A percentile compares a stretch with the other conserved stretches of the same genome.
Conservation (phyloP, 2,113 vertebrate genomes). For the Sisor rabdophorus region DNA sequence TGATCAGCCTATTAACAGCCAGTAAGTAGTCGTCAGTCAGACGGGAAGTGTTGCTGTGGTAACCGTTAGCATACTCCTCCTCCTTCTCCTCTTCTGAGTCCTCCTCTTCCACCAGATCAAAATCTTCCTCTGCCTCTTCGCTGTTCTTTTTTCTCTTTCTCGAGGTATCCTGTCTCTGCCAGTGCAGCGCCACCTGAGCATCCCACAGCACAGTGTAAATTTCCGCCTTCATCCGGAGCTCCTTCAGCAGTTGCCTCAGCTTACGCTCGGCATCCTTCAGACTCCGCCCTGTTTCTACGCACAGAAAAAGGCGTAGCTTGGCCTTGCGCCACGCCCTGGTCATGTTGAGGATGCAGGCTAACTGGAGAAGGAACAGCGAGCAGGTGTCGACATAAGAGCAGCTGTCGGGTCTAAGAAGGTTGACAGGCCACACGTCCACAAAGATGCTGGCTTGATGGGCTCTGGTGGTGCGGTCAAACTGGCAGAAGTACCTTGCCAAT, state of each 20-base stretch:
- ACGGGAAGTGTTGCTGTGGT: slow-evolving; percentile 72
- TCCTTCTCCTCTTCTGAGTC: slow-evolving; percentile 40
- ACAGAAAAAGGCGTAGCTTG: slow-evolving; percentile 81
- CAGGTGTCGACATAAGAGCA: slow-evolving; percentile 83
- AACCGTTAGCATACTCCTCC: slow-evolving; percentile 70
- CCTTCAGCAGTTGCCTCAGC: slow-evolving; percentile 79
- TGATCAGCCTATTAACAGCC: slow-evolving; percentile 79
- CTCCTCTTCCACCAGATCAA: slow-evolving; percentile 20
- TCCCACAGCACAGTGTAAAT: slow-evolving; percentile 82
- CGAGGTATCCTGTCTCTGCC: slow-evolving; percentile 68
- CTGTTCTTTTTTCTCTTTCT: not conserved
- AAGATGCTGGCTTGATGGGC: slow-evolving; percentile 60
- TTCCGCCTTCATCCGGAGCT: slow-evolving; percentile 81
- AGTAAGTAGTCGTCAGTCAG: slow-evolving; percentile 79
- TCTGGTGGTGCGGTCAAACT: slow-evolving; percentile 66
- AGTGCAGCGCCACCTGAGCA: slow-evolving; percentile 78
- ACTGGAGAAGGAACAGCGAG: slow-evolving; percentile 88
- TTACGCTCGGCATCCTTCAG: slow-evolving; percentile 77
- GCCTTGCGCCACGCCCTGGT: slow-evolving; percentile 78
- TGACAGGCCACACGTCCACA: slow-evolving; percentile 87
- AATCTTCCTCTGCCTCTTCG: not conserved
- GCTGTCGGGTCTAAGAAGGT: slow-evolving; percentile 83
- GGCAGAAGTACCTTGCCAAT: slow-evolving; percentile 78
- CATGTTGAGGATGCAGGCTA: slow-evolving; percentile 88
- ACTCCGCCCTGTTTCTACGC: slow-evolving; percentile 78